These are phyloP conservation scores for Urocyon cinereoargenteus DNA, from an alignment of 2,797 vertebrate genomes.

Conservation along the genomic window DNA sequence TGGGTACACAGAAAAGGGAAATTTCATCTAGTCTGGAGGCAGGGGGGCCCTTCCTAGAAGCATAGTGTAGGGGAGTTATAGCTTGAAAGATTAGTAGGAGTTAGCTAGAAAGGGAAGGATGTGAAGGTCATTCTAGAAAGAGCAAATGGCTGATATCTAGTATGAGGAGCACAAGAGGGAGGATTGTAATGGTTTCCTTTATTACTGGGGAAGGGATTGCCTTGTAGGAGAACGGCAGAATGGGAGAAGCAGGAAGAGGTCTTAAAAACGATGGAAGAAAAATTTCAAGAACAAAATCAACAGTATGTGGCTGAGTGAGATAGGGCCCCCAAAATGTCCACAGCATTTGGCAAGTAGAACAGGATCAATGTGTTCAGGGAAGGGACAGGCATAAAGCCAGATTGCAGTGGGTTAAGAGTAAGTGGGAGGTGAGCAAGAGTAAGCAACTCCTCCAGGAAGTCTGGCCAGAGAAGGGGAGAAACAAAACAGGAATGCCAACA, in stretches of 20 bases:
- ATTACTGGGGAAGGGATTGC: not conserved
- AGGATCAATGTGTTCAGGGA: not conserved
- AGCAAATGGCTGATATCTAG: not conserved
- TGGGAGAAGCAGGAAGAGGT: not conserved
- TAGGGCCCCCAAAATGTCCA: not conserved
- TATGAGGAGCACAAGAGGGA: not conserved
- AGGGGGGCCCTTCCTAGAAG: not conserved
- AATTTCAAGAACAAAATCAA: not conserved
- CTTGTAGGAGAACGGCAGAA: not conserved
- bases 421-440: fast-evolving
- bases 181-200: not conserved
- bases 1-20: not conserved
- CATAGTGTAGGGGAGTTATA: not conserved
- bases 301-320: not conserved
- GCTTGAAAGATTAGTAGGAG: not conserved
- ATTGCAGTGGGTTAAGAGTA: not conserved
- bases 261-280: not conserved
- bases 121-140: not conserved
- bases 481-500: not conserved
- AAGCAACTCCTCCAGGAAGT: not conserved
- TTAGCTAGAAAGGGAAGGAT: not conserved
- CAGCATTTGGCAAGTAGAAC: not conserved
- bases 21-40: not conserved
- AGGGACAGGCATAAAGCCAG: not conserved
- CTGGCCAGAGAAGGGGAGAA: not conserved